Evolutionary conservation across 2,888 invertebrate genomes (phyloP).

Genomic region (Agrenia bidenticulata): DNA sequence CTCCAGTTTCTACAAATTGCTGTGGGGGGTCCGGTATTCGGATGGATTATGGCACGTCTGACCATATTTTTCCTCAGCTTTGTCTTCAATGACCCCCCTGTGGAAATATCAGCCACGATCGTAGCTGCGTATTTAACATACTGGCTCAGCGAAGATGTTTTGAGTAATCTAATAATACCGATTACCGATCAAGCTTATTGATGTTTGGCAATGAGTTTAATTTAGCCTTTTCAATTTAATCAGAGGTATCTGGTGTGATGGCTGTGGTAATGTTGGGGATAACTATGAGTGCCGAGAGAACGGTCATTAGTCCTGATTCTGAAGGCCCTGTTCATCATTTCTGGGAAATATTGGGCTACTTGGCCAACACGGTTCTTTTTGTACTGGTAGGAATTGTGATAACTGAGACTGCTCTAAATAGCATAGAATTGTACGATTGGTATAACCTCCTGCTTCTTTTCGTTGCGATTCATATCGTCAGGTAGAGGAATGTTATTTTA

Average conservation of each 20-base stretch:
- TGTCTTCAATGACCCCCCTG: conserved; percentile 57
- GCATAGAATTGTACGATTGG: conserved; percentile 59
- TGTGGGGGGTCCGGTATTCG: conserved; percentile 56
- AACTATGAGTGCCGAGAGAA: conserved; percentile 56
- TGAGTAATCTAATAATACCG: too few species aligned
- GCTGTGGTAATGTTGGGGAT: conserved; percentile 58
- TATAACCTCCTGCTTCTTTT: conserved; percentile 60
- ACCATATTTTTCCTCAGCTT: conserved; percentile 55
- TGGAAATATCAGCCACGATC: conserved; percentile 58
- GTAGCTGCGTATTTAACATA: conserved; percentile 58
- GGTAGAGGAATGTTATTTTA: conserved; percentile 58
- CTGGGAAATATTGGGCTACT: conserved; percentile 58
- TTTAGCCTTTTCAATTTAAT: too few species aligned
- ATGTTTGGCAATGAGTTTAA: too few species aligned
- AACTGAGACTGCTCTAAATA: conserved; percentile 59
- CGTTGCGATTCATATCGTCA: conserved; percentile 55
- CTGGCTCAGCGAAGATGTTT: conserved; percentile 53
- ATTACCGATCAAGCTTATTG: too few species aligned
- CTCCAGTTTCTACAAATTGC: conserved; percentile 54
- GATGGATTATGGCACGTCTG: conserved; percentile 56
- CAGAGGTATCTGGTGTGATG: conserved; percentile 57
- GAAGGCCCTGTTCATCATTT: conserved; percentile 58
- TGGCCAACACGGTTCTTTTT: conserved; percentile 64
- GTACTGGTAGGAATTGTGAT: conserved; percentile 65
- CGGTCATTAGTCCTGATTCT: conserved; percentile 58